Evolutionary conservation across 92 coral and sea anemone genomes (phyloP), one percentile per base, ranked within the genome.

Genomic region (Zoanthus sociatus): DNA sequence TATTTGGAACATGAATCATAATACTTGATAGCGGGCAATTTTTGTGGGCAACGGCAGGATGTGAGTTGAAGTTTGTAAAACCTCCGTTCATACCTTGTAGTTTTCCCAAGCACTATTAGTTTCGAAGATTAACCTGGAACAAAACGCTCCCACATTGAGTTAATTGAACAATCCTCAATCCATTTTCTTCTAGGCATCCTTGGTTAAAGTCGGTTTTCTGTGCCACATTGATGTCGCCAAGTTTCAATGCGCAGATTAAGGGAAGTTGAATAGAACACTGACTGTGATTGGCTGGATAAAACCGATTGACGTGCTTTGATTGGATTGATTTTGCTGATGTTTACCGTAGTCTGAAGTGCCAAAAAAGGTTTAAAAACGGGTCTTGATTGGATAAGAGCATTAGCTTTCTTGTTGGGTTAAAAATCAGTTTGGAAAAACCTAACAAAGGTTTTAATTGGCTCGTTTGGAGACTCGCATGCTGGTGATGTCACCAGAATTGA

Each of bases 361-460:
- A 75, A 55, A 45, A 32, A 10, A 14, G 60, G 53, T 77, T 76
- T 44, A 85, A 85, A 91, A 76, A 54, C 10, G 45, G 15, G 42
- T 63, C 45, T 16, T 79, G 79, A 93, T 93, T 93, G 95, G 95
- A 11, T 83, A 61, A 45, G 45, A 13, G 6, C n/a, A 11, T 64
- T 20, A 0, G 5, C 26, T 8, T 64, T 26, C 51, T 44, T 46
- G 55, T 46, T 11, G 32, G n/a, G 31, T 30, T 1, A 51, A 78
- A 61, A 51, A 77, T 44, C 51, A 78, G 47, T 48, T 18, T 74
- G 17, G 26, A 44, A 3, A 55, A 3, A 77, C 66, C 78, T 87
- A 89, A 93, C 71, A 74, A 4, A 18, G 60, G 7, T 37, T 69
- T 37, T 84, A 88, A 91, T 93, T 93, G 96, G 96, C 14, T 73